Percentiles rank a stretch among this genome's conserved stretches.
These are phyloP conservation scores for Cyanistes caeruleus DNA, from an alignment of 2,113 vertebrate species.

Conservation along the genomic window DNA sequence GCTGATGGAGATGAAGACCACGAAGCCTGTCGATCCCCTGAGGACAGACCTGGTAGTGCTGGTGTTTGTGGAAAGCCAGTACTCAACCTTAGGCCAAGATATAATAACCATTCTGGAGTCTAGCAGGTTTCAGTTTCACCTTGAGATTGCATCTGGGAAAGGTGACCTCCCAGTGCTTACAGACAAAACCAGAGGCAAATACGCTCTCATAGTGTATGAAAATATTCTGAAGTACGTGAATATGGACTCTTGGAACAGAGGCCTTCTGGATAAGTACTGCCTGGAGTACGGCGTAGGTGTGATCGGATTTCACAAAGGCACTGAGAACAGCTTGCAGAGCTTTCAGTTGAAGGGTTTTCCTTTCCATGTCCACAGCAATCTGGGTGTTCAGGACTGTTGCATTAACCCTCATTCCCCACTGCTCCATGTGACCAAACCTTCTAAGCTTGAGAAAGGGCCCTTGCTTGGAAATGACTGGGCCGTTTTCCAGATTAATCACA, in stretches of 20 bases:
- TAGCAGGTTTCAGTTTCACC: constrained; percentile 78
- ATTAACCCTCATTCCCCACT: constrained; percentile 80
- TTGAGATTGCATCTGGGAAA: constrained; percentile 81
- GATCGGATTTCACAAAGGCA: constrained; percentile 79
- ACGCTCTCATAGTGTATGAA: constrained; percentile 80
- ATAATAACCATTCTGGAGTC: constrained; percentile 81
- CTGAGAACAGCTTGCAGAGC: constrained; percentile 74
- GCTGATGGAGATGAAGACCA: constrained; percentile 63
- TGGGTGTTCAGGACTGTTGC: constrained; percentile 78
- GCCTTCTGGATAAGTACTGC: constrained; percentile 83
- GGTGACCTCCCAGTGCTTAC: constrained; percentile 80
- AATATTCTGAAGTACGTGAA: constrained; percentile 81
- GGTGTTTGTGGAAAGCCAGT: constrained; percentile 85
- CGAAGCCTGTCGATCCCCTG: constrained; percentile 51
- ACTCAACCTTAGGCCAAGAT: constrained; percentile 81
- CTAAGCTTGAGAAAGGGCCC: constrained; percentile 75
- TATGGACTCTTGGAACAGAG: constrained; percentile 82
- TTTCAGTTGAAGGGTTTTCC: constrained; percentile 76
- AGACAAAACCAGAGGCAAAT: constrained; percentile 79
- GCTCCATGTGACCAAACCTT: constrained; percentile 79
- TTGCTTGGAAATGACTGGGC: constrained; percentile 81
- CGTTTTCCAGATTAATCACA: constrained; percentile 79
- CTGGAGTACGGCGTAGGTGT: constrained; percentile 78
- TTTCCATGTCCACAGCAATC: constrained; percentile 73
- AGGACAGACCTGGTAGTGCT: constrained; percentile 77